A percentile compares a stretch with the other conserved stretches of the same genome.
phyloP scores from a whole-genome alignment of 2,888 invertebrate genomes.

The Dendrolimus houi region DNA sequence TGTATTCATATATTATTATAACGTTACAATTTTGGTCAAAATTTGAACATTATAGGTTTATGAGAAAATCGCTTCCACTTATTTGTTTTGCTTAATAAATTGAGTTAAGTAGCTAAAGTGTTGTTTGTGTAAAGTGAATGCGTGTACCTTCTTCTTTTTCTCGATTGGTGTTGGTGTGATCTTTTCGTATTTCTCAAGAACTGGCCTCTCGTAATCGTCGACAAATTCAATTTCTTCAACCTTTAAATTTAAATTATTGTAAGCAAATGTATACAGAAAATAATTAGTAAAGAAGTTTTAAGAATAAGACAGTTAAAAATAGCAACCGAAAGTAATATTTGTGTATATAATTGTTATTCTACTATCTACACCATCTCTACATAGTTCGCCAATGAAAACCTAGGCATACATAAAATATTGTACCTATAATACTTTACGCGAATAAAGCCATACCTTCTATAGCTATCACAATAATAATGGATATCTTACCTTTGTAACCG shows the following conservation, averaged over 20 bases:
- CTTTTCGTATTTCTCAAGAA: slow-evolving; percentile 83
- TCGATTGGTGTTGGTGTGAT: slow-evolving; percentile 65
- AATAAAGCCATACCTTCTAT: no score
- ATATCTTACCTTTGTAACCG: no score
- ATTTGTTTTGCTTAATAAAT: no score
- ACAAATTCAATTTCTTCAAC: slow-evolving; percentile 63
- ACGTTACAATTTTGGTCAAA: no score
- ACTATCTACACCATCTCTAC: no score
- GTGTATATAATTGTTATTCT: no score
- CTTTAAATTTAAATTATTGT: slow-evolving; percentile 40
- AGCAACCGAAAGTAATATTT: neutral
- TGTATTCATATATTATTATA: neutral
- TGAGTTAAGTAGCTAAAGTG: neutral
- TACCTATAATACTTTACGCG: no score
- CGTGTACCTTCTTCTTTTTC: slow-evolving; percentile 71
- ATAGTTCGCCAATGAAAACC: no score
- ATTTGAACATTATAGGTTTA: no score
- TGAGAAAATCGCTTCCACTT: no score
- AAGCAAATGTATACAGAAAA: slow-evolving; percentile 12
- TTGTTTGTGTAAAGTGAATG: slow-evolving; percentile 8
- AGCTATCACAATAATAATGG: no score
- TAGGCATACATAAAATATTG: no score
- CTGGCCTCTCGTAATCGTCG: slow-evolving; percentile 86
- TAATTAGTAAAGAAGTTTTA: neutral
- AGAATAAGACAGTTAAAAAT: neutral